A percentile compares a stretch with the other conserved stretches of the same genome.
phyloP scores from a whole-genome alignment of 2,797 vertebrate genomes.

The Enoplosus armatus region DNA sequence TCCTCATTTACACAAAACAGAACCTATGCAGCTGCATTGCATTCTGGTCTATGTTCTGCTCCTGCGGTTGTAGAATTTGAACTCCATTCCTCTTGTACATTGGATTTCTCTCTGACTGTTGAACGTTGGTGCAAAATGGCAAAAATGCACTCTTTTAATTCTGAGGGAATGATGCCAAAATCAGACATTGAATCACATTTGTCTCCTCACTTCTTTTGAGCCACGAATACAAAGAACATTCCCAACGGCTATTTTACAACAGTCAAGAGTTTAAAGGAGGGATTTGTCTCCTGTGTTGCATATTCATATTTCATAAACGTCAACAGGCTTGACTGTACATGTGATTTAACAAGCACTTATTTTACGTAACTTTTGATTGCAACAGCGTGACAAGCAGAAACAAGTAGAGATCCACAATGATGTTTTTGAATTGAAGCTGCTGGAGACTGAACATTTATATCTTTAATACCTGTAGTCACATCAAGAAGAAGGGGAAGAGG shows the following conservation, averaged over 20 bases:
- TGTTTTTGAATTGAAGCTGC: neutral
- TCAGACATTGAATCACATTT: neutral
- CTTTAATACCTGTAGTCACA: neutral
- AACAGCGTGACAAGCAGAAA: neutral
- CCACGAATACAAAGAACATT: too few relatives aligned
- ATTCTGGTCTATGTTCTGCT: constrained; percentile 10
- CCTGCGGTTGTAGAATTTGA: neutral
- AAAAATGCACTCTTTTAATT: neutral
- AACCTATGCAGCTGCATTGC: neutral
- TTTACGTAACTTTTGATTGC: neutral
- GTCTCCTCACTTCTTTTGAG: neutral
- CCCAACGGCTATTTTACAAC: neutral
- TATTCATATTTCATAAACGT: neutral
- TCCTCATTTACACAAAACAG: neutral
- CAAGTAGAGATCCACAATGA: neutral
- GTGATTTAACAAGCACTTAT: neutral
- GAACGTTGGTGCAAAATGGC: neutral
- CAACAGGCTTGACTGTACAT: constrained; percentile 6
- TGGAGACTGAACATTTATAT: neutral
- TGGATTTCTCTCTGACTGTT: neutral
- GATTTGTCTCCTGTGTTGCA: neutral
- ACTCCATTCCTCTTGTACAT: neutral
- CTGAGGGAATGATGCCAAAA: neutral
- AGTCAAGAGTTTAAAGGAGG: neutral
- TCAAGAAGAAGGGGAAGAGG: neutral